Conservation (phyloP, 2,888 invertebrate species). For the Leptinotarsa rubiginosa region DNA sequence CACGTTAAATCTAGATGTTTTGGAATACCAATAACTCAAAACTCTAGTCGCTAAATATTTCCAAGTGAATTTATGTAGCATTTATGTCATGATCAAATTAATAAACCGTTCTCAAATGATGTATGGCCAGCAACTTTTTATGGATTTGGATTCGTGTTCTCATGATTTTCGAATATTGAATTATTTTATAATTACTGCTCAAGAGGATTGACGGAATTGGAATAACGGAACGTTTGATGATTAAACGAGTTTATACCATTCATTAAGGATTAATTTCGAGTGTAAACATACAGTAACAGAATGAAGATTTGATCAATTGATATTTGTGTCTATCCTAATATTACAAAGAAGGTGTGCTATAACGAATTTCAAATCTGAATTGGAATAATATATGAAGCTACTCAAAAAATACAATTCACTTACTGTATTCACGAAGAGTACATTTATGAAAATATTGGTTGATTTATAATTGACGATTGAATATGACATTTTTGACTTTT, state of each 20-base stretch:
- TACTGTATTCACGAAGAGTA: too few species aligned
- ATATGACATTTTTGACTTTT: too few species aligned
- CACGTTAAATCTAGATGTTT: constrained; percentile 18
- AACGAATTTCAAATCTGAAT: neutral
- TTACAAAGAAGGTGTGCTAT: neutral
- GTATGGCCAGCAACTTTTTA: neutral
- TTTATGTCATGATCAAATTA: constrained; percentile 22
- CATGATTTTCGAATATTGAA: constrained; percentile 17
- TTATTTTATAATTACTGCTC: constrained; percentile 13
- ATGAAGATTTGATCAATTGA: neutral
- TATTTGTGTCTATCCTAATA: neutral
- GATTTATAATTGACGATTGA: too few species aligned
- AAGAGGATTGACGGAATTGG: constrained; percentile 15
- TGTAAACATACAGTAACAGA: constrained; percentile 7
- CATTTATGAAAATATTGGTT: too few species aligned
- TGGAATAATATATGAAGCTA: neutral
- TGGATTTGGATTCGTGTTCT: constrained; percentile 19
- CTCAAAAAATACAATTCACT: neutral
- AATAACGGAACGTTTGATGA: neutral
- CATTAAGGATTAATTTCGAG: constrained; percentile 1
- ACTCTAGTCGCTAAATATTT: constrained; percentile 22
- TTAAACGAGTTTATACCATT: neutral
- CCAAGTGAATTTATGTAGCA: constrained; percentile 24
- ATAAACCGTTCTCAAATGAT: constrained; percentile 22
- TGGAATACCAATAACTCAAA: constrained; percentile 17